Evolutionary conservation across 2,888 invertebrate genomes (phyloP).

Genomic region (Parascotia fuliginaria): DNA sequence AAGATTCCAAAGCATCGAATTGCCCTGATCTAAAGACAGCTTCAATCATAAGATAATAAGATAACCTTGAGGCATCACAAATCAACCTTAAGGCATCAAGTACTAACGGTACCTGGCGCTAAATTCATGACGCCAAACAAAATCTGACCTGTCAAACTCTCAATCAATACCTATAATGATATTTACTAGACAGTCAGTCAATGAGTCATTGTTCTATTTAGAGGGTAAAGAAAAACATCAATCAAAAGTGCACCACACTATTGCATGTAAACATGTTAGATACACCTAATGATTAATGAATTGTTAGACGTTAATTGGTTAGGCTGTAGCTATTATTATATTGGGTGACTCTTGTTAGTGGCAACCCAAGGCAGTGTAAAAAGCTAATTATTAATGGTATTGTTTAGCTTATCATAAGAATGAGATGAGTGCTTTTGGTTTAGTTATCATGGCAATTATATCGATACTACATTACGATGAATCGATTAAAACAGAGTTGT

Average conservation of each 20-base stretch:
- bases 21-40: too few relatives aligned
- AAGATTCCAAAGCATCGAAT: too few relatives aligned
- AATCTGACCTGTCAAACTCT: constrained; percentile 15
- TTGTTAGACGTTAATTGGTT: constrained; percentile 56
- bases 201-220: constrained; percentile 25
- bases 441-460: too few relatives aligned
- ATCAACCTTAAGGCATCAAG: constrained; percentile 25
- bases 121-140: constrained; percentile 29
- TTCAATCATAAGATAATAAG: too few relatives aligned
- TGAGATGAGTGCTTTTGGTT: too few relatives aligned
- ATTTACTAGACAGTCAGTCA: constrained; percentile 16
- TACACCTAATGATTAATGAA: constrained; percentile 59
- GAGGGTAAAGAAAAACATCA: constrained; percentile 35
- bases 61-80: constrained; percentile 16
- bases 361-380: constrained; percentile 43
- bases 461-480: too few relatives aligned
- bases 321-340: constrained; percentile 31
- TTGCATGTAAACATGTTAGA: constrained; percentile 30
- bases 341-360: constrained; percentile 40
- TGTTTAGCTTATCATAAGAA: constrained; percentile 33
- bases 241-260: constrained; percentile 43
- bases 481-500: too few relatives aligned
- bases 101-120: constrained; percentile 43
- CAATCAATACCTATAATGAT: constrained; percentile 26
- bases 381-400: constrained; percentile 36